Base-by-base conservation (phyloP, 2,797 vertebrate genomes). In the Benthosema pterotum region DNA sequence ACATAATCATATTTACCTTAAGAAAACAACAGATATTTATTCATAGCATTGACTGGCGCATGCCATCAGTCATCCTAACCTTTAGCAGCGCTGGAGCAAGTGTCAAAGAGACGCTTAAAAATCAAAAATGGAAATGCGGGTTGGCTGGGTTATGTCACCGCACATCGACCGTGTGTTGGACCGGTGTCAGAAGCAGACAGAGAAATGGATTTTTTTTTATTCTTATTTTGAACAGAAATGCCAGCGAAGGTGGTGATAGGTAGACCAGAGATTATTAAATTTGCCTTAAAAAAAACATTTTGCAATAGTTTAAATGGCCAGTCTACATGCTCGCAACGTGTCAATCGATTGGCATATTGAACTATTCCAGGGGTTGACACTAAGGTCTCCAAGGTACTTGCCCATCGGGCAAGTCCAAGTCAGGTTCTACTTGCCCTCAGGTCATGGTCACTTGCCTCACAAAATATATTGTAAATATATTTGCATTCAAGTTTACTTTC, bases 101-200 rank as follows among this genome's bases (percentile, higher is more conserved):
- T 73, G 76, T 83, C 83, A 86, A 75, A 63, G 17, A n/a, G 49
- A 42, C 42, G 52, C 52, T 64, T 50, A 6, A 68, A 78, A 78
- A 77, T 77, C 66, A 73, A 80, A 87, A 84, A 88, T 87, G 79
- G 62, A 84, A 83, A 85, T 84, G 61, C 46, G 74, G 71, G 69
- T n/a, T n/a, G 65, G 72, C 83, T 82, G 57, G 2, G 60, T 48
- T 9, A 38, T 67, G 74, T 80, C 79, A 62, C 50, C 6, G 28
- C 0, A 11, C 71, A 86, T 84, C 53, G 84, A 86, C 75, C 12
- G 3, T 0, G 28, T 32, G 16, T 70, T 49, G 60, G 51, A 58
- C 52, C 13, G n/a, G 51, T 42, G 53, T 48, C 58, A 46, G 42
- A n/a, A 16, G 11, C 52, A n/a, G 42, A 53, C 18, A 58, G 52